Conservation (phyloP, 1,140 invertebrate genomes). For the Drosophila ogumai region DNA sequence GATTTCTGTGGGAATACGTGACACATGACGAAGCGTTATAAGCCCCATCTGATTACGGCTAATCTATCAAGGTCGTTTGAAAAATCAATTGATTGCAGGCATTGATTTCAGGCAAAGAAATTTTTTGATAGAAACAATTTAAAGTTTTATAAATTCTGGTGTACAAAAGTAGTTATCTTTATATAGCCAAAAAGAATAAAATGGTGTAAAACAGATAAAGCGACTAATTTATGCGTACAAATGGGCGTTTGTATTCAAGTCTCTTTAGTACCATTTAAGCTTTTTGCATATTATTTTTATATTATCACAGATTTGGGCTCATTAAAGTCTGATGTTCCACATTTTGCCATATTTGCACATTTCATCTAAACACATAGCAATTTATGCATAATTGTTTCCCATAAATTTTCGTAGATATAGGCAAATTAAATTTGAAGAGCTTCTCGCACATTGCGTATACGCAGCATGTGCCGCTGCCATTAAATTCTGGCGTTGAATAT, state of each 20-base stretch:
- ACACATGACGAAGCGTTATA: constrained; percentile 18
- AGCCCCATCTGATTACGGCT: constrained; percentile 31
- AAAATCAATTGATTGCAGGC: constrained; percentile 17
- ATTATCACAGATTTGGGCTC: constrained; percentile 19
- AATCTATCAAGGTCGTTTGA: constrained; percentile 18
- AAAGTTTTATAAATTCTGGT: no score
- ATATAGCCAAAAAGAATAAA: no score
- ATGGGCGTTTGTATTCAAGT: background rate
- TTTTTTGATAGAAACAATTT: no score
- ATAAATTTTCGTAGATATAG: constrained; percentile 27
- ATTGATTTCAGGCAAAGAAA: constrained; percentile 12
- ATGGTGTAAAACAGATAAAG: no score
- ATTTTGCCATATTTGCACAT: constrained; percentile 4
- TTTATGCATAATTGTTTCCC: constrained; percentile 36
- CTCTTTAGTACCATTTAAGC: background rate
- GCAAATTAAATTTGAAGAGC: constrained; percentile 25
- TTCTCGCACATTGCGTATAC: constrained; percentile 10
- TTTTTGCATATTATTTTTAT: constrained; percentile 10
- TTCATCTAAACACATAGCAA: constrained; percentile 17
- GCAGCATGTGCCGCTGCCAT: constrained; percentile 36
- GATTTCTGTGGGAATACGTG: constrained; percentile 9
- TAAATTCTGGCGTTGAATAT: constrained; percentile 19
- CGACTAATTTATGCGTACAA: background rate
- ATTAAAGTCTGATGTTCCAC: constrained; percentile 12
- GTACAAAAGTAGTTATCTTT: no score